Base-by-base conservation (phyloP, 2,113 vertebrate species). In the Cryptotis parvus region DNA sequence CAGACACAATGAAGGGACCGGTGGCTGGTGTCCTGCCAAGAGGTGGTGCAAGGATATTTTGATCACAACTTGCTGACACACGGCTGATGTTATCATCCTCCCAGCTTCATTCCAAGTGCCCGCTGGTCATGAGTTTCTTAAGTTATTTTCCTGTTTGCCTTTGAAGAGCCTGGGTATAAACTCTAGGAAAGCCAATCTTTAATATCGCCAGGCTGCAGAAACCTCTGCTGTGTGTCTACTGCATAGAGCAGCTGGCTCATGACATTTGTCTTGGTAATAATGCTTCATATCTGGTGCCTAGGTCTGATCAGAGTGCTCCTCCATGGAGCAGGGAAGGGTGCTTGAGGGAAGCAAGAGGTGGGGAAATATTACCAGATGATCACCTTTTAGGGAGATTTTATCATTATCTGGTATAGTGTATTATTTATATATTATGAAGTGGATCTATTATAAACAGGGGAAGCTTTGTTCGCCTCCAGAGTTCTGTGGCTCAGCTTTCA, bases 231-330 rank as follows among this genome's bases (percentile, higher is more conserved):
- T 91, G 82, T 91, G 4, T 52, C 93, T 88, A 73, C 90, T 83
- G 31, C 79, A 83, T 84, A 76, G 41, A 94, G 79, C 90, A 90
- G 74, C 90, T 91, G 73, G 85, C 72, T 94, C 91, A 27, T 94
- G 90, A 93, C 91, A 94, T 96, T 96, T 96, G 66, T 94, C 95
- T 95, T 96, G n/a, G 49, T 88, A 89, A 87, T 92, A 94, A 92
- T 94, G 39, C 39, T 91, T 94, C 85, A 81, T 86, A 87, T 94
- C 83, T 79, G 70, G 72, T 66, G 86, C 41, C 27, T 7, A 78
- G 93, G 90, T 92, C 85, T 74, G 88, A 75, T 75, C 27, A 79
- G n/a, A 43, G 20, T 75, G 81, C 79, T 61, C 86, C n/a, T n/a
- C 78, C 58, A 73, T 22, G 33, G 79, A 77, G 5, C 20, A 18